Percentiles rank a stretch among this genome's conserved stretches.
phyloP scores from a whole-genome alignment of 2,797 vertebrate genomes.

The Cercopithecus neglectus region DNA sequence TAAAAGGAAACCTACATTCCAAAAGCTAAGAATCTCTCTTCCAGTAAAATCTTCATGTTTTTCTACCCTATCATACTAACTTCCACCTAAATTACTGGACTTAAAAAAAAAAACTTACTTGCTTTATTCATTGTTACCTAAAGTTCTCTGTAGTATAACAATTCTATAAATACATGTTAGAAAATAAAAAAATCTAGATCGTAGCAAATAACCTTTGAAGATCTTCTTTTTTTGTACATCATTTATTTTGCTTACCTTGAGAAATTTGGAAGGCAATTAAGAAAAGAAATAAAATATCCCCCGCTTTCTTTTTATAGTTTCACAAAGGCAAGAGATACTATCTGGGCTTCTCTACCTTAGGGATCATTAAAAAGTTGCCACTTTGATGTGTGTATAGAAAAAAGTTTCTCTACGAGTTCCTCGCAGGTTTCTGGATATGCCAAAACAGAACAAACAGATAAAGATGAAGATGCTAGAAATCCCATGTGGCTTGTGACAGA shows the following conservation, averaged over 20 bases:
- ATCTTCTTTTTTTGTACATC: not conserved
- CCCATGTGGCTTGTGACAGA: not conserved
- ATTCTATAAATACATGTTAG: not conserved
- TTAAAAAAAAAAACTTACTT: not conserved
- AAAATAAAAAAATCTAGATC: not conserved
- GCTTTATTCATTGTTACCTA: not conserved
- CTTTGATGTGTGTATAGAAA: slow-evolving; percentile 43
- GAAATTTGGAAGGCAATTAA: slow-evolving; percentile 60
- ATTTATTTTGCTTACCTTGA: slow-evolving; percentile 45
- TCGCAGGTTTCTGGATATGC: slow-evolving; percentile 22
- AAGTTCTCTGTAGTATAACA: not conserved
- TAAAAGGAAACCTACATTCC: not conserved
- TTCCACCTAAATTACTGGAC: not conserved
- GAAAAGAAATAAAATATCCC: slow-evolving; percentile 31
- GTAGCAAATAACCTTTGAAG: not conserved
- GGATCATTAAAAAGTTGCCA: slow-evolving; percentile 67
- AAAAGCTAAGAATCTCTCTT: not conserved
- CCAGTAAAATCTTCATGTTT: not conserved
- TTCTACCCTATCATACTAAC: not conserved
- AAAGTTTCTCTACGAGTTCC: slow-evolving; percentile 15
- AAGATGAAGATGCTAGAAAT: not conserved
- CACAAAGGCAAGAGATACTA: slow-evolving; percentile 13
- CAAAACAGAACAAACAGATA: slow-evolving; percentile 55
- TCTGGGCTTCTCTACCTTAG: not conserved
- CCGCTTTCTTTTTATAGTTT: slow-evolving; percentile 33